phyloP scores from a whole-genome alignment of 2,797 vertebrate species.

The Rhinogobio ventralis region DNA sequence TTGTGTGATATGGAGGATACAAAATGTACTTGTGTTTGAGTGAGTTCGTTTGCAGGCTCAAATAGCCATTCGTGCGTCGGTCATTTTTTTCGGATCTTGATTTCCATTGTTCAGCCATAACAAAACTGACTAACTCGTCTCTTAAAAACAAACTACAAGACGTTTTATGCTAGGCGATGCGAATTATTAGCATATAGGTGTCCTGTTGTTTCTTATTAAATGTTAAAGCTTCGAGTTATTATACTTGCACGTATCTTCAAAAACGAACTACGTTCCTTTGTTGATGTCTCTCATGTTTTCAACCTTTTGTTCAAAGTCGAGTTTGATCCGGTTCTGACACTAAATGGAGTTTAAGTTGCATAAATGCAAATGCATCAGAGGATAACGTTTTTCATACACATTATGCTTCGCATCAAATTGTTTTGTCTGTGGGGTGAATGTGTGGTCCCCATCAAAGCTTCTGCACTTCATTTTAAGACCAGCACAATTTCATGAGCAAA shows the following conservation, averaged over 20 bases:
- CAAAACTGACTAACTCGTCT: conserved; percentile 14
- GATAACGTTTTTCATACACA: neutral
- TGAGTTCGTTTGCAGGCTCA: conserved; percentile 47
- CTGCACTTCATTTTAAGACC: conserved; percentile 7
- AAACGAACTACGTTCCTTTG: conserved; percentile 24
- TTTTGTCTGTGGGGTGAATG: conserved; percentile 10
- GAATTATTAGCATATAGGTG: neutral
- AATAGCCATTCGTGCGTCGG: conserved; percentile 51
- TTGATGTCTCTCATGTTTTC: conserved; percentile 27
- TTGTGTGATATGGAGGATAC: neutral
- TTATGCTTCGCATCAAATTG: neutral
- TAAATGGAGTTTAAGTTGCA: neutral
- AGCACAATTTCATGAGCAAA: conserved; percentile 2
- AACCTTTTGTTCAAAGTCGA: conserved; percentile 8
- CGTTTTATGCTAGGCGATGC: neutral
- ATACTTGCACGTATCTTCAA: conserved; percentile 1
- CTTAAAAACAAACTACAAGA: neutral
- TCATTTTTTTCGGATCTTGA: conserved; percentile 55
- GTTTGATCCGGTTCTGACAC: conserved; percentile 18
- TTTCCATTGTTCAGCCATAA: conserved; percentile 58
- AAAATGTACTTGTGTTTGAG: conserved; percentile 26
- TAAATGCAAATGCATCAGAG: neutral
- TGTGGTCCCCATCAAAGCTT: neutral
- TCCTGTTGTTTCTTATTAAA: neutral
- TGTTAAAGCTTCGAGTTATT: conserved; percentile 1